phyloP scores from a whole-genome alignment of 1,140 invertebrate species.

The Papilio helenus region DNA sequence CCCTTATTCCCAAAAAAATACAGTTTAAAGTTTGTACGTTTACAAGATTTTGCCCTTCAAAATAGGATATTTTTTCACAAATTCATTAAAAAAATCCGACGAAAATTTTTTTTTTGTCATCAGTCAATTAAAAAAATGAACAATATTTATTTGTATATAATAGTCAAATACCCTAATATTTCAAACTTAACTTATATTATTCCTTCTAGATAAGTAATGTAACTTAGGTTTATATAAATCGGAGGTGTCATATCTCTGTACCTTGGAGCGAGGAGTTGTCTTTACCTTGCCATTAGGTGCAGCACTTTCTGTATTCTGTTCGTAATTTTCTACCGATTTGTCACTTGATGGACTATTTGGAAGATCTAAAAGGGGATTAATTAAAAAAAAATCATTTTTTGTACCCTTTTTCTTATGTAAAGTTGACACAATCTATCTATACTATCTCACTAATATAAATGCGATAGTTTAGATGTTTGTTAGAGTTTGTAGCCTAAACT shows the following conservation, averaged over 20 bases:
- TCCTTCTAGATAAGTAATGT: conserved; percentile 71
- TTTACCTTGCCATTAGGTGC: conserved; percentile 68
- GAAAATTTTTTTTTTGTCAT: too few relatives aligned
- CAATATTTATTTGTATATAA: neutral
- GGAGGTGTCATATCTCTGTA: conserved; percentile 73
- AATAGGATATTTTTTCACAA: too few relatives aligned
- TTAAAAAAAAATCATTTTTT: neutral
- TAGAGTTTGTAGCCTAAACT: too few relatives aligned
- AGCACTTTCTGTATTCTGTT: conserved; percentile 53
- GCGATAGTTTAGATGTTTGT: too few relatives aligned
- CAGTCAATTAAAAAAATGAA: neutral
- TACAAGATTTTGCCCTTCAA: too few relatives aligned
- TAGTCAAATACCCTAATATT: conserved; percentile 9
- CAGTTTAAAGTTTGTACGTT: too few relatives aligned
- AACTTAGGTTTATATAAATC: conserved; percentile 77
- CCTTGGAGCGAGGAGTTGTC: conserved; percentile 52
- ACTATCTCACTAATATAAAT: too few relatives aligned
- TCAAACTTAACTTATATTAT: conserved; percentile 62
- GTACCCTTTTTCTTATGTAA: too few relatives aligned
- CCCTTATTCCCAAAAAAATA: too few relatives aligned
- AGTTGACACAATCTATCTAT: too few relatives aligned
- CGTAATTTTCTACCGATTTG: conserved; percentile 78
- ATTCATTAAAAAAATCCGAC: too few relatives aligned
- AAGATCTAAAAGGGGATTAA: conserved; percentile 51
- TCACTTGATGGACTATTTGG: conserved; percentile 77